phyloP scores from a whole-genome alignment of 1,140 invertebrate genomes.

The Mercenaria mercenaria region DNA sequence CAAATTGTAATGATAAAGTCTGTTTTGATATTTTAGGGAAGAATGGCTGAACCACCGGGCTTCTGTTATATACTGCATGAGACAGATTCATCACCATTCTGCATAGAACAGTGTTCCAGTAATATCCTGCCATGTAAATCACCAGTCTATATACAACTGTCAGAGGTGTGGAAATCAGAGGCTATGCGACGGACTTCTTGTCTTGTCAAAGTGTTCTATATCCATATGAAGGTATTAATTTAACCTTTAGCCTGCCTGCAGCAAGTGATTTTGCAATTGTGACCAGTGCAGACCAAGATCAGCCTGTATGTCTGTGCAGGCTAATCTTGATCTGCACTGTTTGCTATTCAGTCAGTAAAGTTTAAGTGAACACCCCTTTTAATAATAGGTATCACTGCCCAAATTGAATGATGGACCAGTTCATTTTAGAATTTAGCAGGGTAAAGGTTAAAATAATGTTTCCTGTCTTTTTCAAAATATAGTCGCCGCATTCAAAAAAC shows the following conservation, averaged over 20 bases:
- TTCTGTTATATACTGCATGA: constrained; percentile 12
- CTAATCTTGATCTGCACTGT: too few species aligned
- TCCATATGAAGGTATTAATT: background rate
- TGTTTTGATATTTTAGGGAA: background rate
- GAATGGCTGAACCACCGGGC: background rate
- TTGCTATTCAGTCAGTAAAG: too few species aligned
- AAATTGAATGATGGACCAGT: too few species aligned
- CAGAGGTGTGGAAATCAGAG: constrained; percentile 4
- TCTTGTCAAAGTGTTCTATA: constrained; percentile 18
- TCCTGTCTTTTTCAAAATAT: background rate
- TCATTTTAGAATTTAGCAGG: too few species aligned
- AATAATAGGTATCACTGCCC: too few species aligned
- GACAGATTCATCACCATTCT: background rate
- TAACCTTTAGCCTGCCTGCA: too few species aligned
- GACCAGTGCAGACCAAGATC: too few species aligned
- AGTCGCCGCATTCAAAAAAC: background rate
- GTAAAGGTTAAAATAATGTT: too few species aligned
- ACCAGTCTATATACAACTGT: background rate
- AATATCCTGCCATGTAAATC: background rate
- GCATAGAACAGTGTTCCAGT: background rate
- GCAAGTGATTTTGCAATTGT: too few species aligned
- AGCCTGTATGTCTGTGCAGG: too few species aligned
- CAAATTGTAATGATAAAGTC: too few species aligned
- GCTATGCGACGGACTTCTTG: constrained; percentile 5
- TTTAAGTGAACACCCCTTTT: too few species aligned